Evolutionary conservation across 2,888 invertebrate species (phyloP).

Genomic region (Operophtera brumata): DNA sequence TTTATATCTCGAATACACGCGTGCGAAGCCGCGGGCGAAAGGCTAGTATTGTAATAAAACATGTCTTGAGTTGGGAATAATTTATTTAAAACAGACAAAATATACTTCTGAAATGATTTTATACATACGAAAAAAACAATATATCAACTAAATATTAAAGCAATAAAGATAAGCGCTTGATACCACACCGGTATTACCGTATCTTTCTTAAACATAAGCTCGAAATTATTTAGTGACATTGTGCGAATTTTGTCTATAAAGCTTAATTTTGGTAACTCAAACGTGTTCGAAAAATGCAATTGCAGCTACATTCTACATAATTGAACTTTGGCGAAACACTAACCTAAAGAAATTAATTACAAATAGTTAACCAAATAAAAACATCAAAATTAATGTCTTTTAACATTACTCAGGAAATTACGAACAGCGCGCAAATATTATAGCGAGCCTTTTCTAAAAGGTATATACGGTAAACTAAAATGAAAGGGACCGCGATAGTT

Average conservation of each 20-base stretch:
- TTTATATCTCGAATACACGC: no score
- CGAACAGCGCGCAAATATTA: no score
- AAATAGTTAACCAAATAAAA: slow-evolving; percentile 70
- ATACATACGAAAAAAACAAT: slow-evolving; percentile 23
- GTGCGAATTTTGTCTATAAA: slow-evolving; percentile 56
- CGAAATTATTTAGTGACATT: slow-evolving; percentile 34
- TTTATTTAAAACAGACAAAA: slow-evolving; percentile 33
- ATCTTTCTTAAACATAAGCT: slow-evolving; percentile 22
- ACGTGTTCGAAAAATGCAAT: slow-evolving; percentile 34
- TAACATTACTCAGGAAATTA: slow-evolving; percentile 32
- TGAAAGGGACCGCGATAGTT: no score
- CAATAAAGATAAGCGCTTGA: slow-evolving; percentile 21
- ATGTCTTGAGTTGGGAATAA: slow-evolving; percentile 20
- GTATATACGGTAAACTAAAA: no score
- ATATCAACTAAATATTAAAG: slow-evolving; percentile 23
- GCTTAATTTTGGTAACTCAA: slow-evolving; percentile 60
- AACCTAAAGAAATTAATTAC: slow-evolving; percentile 63
- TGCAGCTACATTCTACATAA: slow-evolving; percentile 28
- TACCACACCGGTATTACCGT: slow-evolving; percentile 12
- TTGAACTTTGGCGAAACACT: slow-evolving; percentile 66
- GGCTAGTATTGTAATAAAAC: neutral
- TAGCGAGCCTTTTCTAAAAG: no score
- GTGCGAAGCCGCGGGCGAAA: neutral
- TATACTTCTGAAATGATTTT: slow-evolving; percentile 27
- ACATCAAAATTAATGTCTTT: slow-evolving; percentile 70